These are phyloP conservation scores for Heliconius aoede DNA, from an alignment of 2,888 invertebrate species.

Conservation along the genomic window DNA sequence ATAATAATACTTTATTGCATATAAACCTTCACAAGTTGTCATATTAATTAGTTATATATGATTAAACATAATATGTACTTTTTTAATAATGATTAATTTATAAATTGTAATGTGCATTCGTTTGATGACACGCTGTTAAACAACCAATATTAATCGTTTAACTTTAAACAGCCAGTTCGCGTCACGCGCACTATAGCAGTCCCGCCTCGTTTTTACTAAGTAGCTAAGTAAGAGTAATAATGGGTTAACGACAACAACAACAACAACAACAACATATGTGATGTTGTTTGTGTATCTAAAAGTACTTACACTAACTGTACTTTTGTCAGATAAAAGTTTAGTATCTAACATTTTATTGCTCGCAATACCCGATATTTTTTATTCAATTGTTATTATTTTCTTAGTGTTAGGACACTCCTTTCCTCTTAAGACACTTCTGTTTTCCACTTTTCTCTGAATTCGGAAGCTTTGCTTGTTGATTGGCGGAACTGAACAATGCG, in stretches of 20 bases:
- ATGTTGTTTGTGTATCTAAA: slow-evolving; percentile 4
- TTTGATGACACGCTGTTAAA: not conserved
- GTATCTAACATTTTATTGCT: not conserved
- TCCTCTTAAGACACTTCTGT: too few species aligned
- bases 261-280: not conserved
- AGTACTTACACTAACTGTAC: not conserved
- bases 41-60: too few species aligned
- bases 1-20: too few species aligned
- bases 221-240: slow-evolving; percentile 22
- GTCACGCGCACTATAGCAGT: slow-evolving; percentile 14
- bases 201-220: slow-evolving; percentile 7
- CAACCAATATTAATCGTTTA: not conserved
- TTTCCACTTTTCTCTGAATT: too few species aligned
- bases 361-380: not conserved
- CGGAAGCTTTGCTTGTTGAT: too few species aligned
- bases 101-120: not conserved
- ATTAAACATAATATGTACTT: too few species aligned
- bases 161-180: not conserved
- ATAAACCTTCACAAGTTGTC: too few species aligned
- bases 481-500: too few species aligned
- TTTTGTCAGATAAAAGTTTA: not conserved
- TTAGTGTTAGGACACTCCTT: too few species aligned
- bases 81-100: not conserved
- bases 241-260: slow-evolving; percentile 3
- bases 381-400: not conserved